Evolutionary conservation across 1,140 invertebrate species (phyloP), one percentile per base, ranked within the genome.

Genomic region (Megathymus violae): DNA sequence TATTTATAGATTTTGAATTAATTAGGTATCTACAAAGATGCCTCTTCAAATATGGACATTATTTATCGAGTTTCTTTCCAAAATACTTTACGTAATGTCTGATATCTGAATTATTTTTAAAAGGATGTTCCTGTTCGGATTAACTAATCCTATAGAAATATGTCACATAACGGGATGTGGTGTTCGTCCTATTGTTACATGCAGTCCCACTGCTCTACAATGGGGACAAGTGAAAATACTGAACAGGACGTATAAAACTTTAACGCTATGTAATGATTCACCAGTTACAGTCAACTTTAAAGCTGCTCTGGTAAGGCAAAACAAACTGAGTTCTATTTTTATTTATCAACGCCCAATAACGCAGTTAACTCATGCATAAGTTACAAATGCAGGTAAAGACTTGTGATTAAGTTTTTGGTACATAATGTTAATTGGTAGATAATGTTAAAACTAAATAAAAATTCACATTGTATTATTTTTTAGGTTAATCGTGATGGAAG

Each of bases 141-240:
- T 76, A 40, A 69, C 81, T 0, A 74, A 81, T 41, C 69, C 78
- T 11, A 64, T 89, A 3, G 77, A 87, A 38, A 76, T 91, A 61
- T 91, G 88, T 47, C 78, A 77, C 36, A 80, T 91, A 16, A 71
- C 69, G 1, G 85, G 74, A 0, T 80, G 71, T 31, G 88, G 84
- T 4, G 82, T 89, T 0, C 68, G 82, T 1, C 84, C 88, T 1
- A 91, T 89, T n/a, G 86, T 91, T 4, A 86, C 84, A 0, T 88
- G 84, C 47, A 64, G 61, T 0, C 85, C 86, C 0, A 62, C 74
- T 1, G 71, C 78, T 0, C 59, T 89, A 11, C 81, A 87, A 62
- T 91, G 82, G 85, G 85, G 85, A 0, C 86, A 88, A 65, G 78
- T 85, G 0, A 88, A 86, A 63, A 47, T 89, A 15, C 34, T 89